These are phyloP conservation scores for Dendrophyllia cribrosa DNA, from an alignment of 64 coral and sea anemone species.

Conservation along the genomic window DNA sequence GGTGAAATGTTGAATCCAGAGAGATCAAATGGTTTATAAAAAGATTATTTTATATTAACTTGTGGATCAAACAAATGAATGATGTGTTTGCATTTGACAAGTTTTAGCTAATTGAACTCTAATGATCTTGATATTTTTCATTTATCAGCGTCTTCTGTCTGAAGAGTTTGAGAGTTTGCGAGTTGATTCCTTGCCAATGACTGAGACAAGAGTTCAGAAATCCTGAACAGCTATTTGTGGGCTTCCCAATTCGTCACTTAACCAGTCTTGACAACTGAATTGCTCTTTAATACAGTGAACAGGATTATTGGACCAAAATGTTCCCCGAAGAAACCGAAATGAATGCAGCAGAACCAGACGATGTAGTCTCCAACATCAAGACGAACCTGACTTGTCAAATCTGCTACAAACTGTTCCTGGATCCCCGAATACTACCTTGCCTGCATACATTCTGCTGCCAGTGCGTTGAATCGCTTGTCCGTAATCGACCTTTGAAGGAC, in stretches of 20 bases:
- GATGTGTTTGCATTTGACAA: background rate
- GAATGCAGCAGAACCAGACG: background rate
- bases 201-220: too few relatives aligned
- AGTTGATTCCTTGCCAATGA: too few relatives aligned
- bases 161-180: too few relatives aligned
- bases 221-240: too few relatives aligned
- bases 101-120: too few relatives aligned
- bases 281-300: background rate
- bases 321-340: background rate
- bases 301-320: background rate
- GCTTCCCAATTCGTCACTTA: too few relatives aligned
- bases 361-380: conserved; percentile 55
- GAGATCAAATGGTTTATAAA: background rate
- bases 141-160: too few relatives aligned
- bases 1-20: background rate
- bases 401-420: conserved; percentile 42
- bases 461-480: conserved; percentile 58
- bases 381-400: conserved; percentile 61
- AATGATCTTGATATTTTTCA: too few relatives aligned
- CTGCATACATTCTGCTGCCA: conserved; percentile 70
- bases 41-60: background rate
- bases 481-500: conserved; percentile 22
- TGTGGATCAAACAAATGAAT: background rate
- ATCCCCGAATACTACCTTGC: conserved; percentile 74
- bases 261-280: too few relatives aligned